Conservation (phyloP, 2,113 vertebrate genomes). For the Cricetomys ansorgei region DNA sequence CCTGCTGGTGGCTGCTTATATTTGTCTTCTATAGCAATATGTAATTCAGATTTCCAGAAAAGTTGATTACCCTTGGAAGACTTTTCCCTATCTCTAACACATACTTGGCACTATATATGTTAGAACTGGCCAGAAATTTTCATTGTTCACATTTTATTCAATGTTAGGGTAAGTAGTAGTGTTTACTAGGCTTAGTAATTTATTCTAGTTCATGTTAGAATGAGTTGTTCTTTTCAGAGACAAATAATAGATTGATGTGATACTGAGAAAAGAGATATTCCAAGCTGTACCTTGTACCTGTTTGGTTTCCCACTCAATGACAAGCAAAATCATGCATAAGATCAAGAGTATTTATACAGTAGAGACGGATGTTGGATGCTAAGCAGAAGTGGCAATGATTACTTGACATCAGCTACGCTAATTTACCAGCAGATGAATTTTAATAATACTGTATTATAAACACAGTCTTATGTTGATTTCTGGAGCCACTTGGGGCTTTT, state of each 20-base stretch:
- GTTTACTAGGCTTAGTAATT: constrained; percentile 10
- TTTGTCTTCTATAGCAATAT: not conserved
- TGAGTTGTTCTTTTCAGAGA: not conserved
- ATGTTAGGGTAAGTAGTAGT: not conserved
- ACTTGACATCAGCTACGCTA: not conserved
- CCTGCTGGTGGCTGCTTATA: not conserved
- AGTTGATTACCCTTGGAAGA: not conserved
- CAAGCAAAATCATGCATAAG: constrained; percentile 26
- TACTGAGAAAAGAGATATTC: not conserved
- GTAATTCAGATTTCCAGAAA: not conserved
- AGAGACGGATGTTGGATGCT: constrained; percentile 25
- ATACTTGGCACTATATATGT: not conserved
- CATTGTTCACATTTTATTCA: not conserved
- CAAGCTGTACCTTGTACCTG: not conserved
- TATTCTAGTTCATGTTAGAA: not conserved
- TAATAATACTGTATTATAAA: constrained; percentile 57
- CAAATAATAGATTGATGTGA: constrained; percentile 6
- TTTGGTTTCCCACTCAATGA: constrained; percentile 7
- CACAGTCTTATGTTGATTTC: constrained; percentile 65
- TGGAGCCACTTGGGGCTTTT: constrained; percentile 58
- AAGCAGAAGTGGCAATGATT: constrained; percentile 28
- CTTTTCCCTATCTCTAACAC: not conserved
- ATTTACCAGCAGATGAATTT: constrained; percentile 13
- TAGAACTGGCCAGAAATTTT: not conserved
- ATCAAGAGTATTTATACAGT: constrained; percentile 6